Evolutionary conservation across 2,113 vertebrate genomes (phyloP), one percentile per base, ranked within the genome.

Genomic region (Pelecanus crispus): DNA sequence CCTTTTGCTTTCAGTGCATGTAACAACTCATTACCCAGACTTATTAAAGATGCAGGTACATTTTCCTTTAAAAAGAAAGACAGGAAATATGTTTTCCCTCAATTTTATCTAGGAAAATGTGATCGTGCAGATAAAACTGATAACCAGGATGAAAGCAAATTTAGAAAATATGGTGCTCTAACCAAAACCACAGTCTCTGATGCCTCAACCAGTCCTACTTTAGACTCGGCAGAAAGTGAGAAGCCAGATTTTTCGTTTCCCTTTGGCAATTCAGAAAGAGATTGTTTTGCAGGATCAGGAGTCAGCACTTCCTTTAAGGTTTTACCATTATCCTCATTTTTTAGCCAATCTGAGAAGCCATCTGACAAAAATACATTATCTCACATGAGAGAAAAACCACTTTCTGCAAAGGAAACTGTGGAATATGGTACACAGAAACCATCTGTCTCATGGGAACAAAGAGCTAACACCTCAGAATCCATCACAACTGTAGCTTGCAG

Each of bases 31-130:
- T 34, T 78, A 20, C 80, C 61, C 8, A 61, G 52, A 58, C 8
- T 31, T 72, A 62, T 12, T 91, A 96, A 92, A 92, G 67, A 52
- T 3, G 26, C 32, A 55, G 21, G 63, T 77, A 12, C 31, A 3
- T 50, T 34, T 61, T 81, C 82, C 26, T 85, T 87, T 44, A 86
- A 89, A 85, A 97, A 92, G 71, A 81, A 95, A 36, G 95, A 91
- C 6, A 94, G 22, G 52, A 94, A 81, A 55, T 73, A 50, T 6
- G 11, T 77, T 91, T 97, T 90, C 53, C 94, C 94, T 82, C 94
- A 74, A 3, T 95, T 96, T 93, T 97, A 95, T 53, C 68, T 95
- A 15, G 96, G 82, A 38, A 96, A 55, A 87, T 61, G 50, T 63
- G 82, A 93, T 75, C 26, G 1, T 47, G 50, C 4, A 3, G 89